Percentiles rank a stretch among this genome's conserved stretches.
Evolutionary conservation across 2,797 vertebrate genomes (phyloP).

Genomic region (Labeo calbasu): DNA sequence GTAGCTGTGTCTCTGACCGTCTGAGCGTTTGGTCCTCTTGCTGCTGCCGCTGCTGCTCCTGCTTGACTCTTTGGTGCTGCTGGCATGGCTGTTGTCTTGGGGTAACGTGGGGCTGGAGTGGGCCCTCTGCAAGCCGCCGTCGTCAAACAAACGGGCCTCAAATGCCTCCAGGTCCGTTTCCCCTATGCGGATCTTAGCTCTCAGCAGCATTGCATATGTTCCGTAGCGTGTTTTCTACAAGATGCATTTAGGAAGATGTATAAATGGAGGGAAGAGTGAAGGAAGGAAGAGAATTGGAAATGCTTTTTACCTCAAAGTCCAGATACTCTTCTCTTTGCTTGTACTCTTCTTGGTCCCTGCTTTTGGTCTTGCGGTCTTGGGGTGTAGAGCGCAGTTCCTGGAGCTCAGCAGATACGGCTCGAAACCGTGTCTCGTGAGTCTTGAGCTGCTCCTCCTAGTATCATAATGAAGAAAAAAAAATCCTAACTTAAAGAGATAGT

Average conservation of each 20-base stretch:
- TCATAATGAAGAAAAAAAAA: not conserved
- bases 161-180: conserved; percentile 86
- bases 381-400: conserved; percentile 80
- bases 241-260: not conserved
- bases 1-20: conserved; percentile 74
- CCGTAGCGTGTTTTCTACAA: conserved; percentile 92
- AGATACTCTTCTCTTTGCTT: conserved; percentile 92
- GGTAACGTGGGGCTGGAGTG: conserved; percentile 87
- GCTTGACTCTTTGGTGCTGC: conserved; percentile 63
- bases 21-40: conserved; percentile 70
- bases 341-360: conserved; percentile 90
- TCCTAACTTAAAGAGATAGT: not conserved
- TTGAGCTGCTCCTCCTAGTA: conserved; percentile 92
- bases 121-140: conserved; percentile 83
- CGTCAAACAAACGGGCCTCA: conserved; percentile 85
- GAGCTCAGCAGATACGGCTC: conserved; percentile 85
- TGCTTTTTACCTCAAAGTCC: conserved; percentile 89
- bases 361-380: conserved; percentile 86
- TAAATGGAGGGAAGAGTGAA: not conserved
- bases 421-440: conserved; percentile 89
- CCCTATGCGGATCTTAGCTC: conserved; percentile 87
- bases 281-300: not conserved
- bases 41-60: conserved; percentile 55
- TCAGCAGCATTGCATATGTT: conserved; percentile 91
- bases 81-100: conserved; percentile 69